Percentiles rank a stretch among this genome's conserved stretches.
Evolutionary conservation across 2,113 vertebrate genomes (phyloP).

Genomic region (Epinephelus cyanopodus): DNA sequence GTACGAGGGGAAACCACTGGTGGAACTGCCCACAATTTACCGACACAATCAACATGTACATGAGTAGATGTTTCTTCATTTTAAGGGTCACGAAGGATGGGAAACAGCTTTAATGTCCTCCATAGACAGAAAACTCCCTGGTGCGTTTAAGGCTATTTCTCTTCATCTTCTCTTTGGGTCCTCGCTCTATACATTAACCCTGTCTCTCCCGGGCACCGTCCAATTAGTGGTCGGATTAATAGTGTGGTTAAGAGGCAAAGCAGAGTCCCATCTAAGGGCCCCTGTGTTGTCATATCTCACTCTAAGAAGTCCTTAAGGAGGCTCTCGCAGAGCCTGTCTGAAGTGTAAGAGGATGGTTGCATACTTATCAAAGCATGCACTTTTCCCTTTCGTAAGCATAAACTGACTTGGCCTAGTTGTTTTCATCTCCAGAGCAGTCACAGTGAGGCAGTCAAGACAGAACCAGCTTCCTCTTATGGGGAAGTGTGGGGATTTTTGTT

Average conservation of each 20-base stretch:
- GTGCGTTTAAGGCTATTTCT: slow-evolving; percentile 15
- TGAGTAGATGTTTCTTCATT: neutral
- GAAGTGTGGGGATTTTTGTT: slow-evolving; percentile 47
- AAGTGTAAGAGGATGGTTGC: neutral
- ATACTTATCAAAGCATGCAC: slow-evolving; percentile 11
- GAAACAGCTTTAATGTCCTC: neutral
- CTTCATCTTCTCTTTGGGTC: slow-evolving; percentile 12
- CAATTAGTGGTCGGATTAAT: slow-evolving; percentile 51
- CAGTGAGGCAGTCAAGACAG: neutral
- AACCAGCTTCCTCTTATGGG: slow-evolving; percentile 50
- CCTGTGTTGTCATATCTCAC: slow-evolving; percentile 15
- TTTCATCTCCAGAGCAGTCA: slow-evolving; percentile 9
- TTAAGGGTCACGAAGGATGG: slow-evolving; percentile 16
- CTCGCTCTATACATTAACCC: slow-evolving; percentile 30
- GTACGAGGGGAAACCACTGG: too few species aligned
- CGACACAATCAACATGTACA: neutral
- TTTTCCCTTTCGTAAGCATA: neutral
- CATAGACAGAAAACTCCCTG: neutral
- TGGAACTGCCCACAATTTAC: neutral
- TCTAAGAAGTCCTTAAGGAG: slow-evolving; percentile 28
- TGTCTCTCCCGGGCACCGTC: slow-evolving; percentile 23
- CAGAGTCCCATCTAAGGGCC: neutral
- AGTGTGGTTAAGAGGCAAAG: slow-evolving; percentile 5
- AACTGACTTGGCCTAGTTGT: slow-evolving; percentile 13
- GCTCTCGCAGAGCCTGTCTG: neutral